Base-by-base conservation (phyloP, 2,888 invertebrate genomes). In the Ypsolopha scabrella region DNA sequence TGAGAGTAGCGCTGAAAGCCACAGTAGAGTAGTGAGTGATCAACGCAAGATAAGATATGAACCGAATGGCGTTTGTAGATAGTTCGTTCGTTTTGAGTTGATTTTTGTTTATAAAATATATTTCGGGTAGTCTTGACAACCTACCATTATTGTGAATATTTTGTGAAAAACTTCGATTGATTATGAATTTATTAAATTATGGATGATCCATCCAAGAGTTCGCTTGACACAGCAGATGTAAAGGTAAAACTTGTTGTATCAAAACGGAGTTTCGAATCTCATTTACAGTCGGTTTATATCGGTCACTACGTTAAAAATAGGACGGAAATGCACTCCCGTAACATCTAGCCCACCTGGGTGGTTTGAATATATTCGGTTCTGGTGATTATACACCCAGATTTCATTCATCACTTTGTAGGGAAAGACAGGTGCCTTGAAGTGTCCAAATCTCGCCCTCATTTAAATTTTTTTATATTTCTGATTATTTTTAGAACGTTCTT, bases 401-500 rank as follows among this genome's bases (percentile, higher is more conserved):
- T 45, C 35, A 45, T 45, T 45, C 33, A 41, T n/a, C 41, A 41
- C 2, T 41, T 7, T 41, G 7, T 41, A 11, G 7, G 10, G n/a
- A 11, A 11, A 10, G 41, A 41, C 3, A 3, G 24, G 2, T 24
- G 10, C 41, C 13, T 24, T 14, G 13, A 6, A 13, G 8, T 24
- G 38, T 51, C 54, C 57, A 52, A 56, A 58, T 56, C 62, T 55
- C 56, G 54, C 60, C 61, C 63, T 66, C 67, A 71, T 69, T 70
- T 70, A 67, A 67, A 70, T 75, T 73, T 39, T 33, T 48, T 35
- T 48, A 43, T 48, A 48, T 33, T 51, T 74, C 77, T 75, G 71
- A 80, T 79, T 85, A 83, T 85, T 86, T 86, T 83, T 86, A 86
- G 85, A 82, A 76, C 62, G 69, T 79, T 75, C 85, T 86, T 78